phyloP scores from a whole-genome alignment of 2,797 vertebrate species.

The Salmo trutta region DNA sequence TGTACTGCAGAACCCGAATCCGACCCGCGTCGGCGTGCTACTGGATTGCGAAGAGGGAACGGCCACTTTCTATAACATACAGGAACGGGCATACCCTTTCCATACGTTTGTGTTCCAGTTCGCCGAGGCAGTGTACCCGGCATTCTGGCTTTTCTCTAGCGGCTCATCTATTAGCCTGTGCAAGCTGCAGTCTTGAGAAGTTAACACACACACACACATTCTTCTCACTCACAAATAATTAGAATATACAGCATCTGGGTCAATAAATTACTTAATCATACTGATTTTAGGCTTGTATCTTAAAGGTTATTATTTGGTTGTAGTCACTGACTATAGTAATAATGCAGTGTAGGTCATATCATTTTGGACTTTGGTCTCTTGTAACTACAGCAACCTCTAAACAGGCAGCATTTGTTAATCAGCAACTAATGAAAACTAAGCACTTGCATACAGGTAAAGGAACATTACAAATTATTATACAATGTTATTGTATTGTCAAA shows the following conservation, averaged over 20 bases:
- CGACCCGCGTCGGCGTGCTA: slow-evolving; percentile 83
- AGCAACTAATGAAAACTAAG: background rate
- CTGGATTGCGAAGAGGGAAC: slow-evolving; percentile 81
- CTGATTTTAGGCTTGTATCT: background rate
- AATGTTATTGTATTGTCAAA: no score
- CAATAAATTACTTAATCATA: background rate
- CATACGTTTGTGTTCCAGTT: slow-evolving; percentile 81
- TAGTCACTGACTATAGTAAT: background rate
- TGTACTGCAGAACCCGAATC: slow-evolving; percentile 71
- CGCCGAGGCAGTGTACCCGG: slow-evolving; percentile 81
- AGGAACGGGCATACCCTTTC: slow-evolving; percentile 77
- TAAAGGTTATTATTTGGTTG: background rate
- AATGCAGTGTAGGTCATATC: background rate
- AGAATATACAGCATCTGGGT: background rate
- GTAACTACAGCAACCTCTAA: background rate
- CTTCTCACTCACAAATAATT: background rate
- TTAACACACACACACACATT: background rate
- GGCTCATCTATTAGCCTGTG: slow-evolving; percentile 78
- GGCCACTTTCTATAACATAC: slow-evolving; percentile 80
- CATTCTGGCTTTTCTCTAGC: slow-evolving; percentile 91
- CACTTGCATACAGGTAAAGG: background rate
- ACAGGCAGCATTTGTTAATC: background rate
- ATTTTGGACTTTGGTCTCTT: background rate
- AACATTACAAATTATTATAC: background rate
- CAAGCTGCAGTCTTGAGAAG: slow-evolving; percentile 54